Percentiles rank a stretch among this genome's conserved stretches.
Conservation (phyloP, 2,113 vertebrate species). For the Ceyx cyanopectus region DNA sequence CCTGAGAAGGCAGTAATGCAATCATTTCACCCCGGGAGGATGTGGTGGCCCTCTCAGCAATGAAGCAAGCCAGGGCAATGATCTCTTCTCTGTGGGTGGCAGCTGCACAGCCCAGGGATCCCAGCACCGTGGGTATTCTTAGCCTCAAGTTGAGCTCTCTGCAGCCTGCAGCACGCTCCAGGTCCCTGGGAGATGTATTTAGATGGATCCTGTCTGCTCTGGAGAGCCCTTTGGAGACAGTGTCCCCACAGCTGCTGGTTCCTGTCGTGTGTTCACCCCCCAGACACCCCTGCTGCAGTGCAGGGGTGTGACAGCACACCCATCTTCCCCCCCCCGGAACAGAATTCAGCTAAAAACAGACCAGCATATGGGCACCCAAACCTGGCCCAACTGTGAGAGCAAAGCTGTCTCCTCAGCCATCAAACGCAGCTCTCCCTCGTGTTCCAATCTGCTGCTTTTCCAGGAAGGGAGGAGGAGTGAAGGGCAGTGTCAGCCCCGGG, state of each 20-base stretch:
- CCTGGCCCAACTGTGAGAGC: not conserved
- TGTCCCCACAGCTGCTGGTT: not conserved
- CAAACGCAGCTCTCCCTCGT: not conserved
- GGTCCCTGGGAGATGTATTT: not conserved
- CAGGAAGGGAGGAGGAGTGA: not conserved
- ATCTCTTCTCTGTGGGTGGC: not conserved
- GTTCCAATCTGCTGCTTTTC: not conserved
- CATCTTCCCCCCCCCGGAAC: not conserved
- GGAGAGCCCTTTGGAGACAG: not conserved
- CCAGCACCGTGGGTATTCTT: not conserved
- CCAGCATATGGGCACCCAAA: not conserved
- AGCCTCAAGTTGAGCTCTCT: not conserved
- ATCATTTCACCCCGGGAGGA: not conserved
- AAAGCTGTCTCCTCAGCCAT: not conserved
- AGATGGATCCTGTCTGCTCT: not conserved
- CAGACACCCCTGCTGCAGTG: accelerated
- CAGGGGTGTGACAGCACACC: not conserved
- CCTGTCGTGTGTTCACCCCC: accelerated
- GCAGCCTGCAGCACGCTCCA: not conserved
- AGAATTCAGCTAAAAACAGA: not conserved
- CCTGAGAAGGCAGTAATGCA: not conserved
- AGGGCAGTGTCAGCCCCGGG: not conserved
- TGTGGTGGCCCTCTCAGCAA: not conserved
- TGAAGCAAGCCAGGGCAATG: not conserved
- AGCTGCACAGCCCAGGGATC: slow-evolving; percentile 15